Base-by-base conservation (phyloP, 2,797 vertebrate genomes). In the Ambastaia sidthimunki region DNA sequence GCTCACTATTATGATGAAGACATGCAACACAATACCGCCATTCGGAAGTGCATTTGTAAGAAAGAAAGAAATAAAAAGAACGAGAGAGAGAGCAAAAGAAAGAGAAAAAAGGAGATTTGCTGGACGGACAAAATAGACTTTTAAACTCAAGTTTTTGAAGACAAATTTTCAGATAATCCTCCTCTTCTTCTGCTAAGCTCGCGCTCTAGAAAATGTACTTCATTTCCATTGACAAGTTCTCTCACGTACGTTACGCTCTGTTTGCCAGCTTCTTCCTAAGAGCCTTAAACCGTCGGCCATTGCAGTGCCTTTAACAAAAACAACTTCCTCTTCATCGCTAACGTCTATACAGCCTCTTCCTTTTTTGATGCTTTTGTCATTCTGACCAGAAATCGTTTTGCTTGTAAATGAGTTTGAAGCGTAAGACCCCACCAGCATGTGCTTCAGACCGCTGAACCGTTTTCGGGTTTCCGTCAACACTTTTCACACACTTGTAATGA, bases 21-120 rank as follows among this genome's bases (percentile, higher is more conserved):
- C 63, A 68, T 78, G 69, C 57, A 82, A 82, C 76, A 73, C 54
- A 82, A 78, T 82, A 78, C 70, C 71, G 37, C 70, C 54, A 54
- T 71, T 66, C 52, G 69, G 69, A 77, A 77, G 70, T 74, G 79
- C 28, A 47, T 74, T 67, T 48, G 44, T 50, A 48, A n/a, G 71
- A 60, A 63, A 28, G 55, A 77, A 60, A 19, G 37, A 28, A 28
- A 28, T 28, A 28, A 28, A 28, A 4, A 4, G 28, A 28, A 28
- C 2, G 28, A 28, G 28, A 59, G 57, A 74, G 41, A 34, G 34
- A 66, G 31, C 41, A n/a, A 10, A 52, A 34, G 47, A 62, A 19
- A 37, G 68, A 81, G 50, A 76, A 37, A 63, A 81, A 68, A 19
- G 60, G 72, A 80, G 70, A 73, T 78, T 78, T 70, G 76, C 68